Base-by-base conservation (phyloP, 2,113 vertebrate species). In the Motacilla alba region DNA sequence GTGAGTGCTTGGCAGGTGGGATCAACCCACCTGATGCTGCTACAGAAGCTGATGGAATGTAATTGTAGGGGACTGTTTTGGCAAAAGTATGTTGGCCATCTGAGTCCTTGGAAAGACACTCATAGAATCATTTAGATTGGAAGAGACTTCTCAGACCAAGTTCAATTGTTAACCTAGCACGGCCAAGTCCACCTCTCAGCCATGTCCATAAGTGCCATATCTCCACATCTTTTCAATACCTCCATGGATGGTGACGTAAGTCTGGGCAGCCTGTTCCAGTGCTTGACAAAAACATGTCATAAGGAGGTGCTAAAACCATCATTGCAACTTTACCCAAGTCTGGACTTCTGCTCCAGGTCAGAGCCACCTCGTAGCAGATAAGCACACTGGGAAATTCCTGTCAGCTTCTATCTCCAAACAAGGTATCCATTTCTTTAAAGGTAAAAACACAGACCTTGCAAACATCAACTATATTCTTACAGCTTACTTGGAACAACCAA, bases 391-490 rank as follows among this genome's bases (percentile, higher is more conserved):
- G 21, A 14, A 49, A 31, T 44, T 39, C 13, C 7, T 59, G 49
- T 35, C 19, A n/a, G 37, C 13, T 64, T 30, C 55, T 16, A 5
- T 41, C 41, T 56, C 50, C 56, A 52, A 81, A n/a, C 11, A 89
- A 64, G 5, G 14, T 59, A 69, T 31, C 17, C 27, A 9, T 43
- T 23, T 70, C n/a, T 52, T 69, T 72, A 56, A 7, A 2, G 17
- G 13, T 52, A 14, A 88, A 73, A 66, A 19, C 12, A 9, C 18
- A 62, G 49, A 64, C 8, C 37, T 72, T 62, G 17, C 43, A 67
- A 47, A 90, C 21, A 87, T 93, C 78, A 95, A 22, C 87, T 77
- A n/a, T 90, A 74, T 95, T 87, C 83, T 90, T 96, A 89, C 62
- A 89, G 59, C 66, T 89, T 82, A 49, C 67, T 89, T 87, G 66